Conservation (phyloP, 1,140 invertebrate species). For the Lepidurus apus region DNA sequence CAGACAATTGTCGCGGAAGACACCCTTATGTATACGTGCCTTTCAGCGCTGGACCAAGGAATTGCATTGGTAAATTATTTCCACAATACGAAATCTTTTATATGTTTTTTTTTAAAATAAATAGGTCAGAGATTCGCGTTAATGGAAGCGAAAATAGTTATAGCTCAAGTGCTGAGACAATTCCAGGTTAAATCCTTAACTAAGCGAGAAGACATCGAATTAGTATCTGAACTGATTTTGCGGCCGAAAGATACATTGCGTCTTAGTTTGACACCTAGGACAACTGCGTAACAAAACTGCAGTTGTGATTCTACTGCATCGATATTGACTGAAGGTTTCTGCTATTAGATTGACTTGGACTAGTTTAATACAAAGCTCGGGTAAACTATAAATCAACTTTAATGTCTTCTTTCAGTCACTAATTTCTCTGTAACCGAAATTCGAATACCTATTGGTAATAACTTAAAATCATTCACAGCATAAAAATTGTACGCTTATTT, state of each 20-base stretch:
- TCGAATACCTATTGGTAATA: too few species aligned
- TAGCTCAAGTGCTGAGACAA: slow-evolving; percentile 77
- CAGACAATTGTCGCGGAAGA: slow-evolving; percentile 47
- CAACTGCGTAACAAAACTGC: too few species aligned
- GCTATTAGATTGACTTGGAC: too few species aligned
- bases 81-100: background rate
- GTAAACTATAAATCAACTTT: too few species aligned
- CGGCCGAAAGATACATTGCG: slow-evolving; percentile 51
- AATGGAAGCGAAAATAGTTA: slow-evolving; percentile 74
- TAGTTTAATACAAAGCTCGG: too few species aligned
- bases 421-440: too few species aligned
- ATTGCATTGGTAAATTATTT: slow-evolving; percentile 59
- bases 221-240: slow-evolving; percentile 75
- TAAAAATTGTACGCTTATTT: too few species aligned
- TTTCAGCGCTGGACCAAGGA: slow-evolving; percentile 64
- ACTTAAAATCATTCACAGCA: too few species aligned
- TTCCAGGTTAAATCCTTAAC: slow-evolving; percentile 52
- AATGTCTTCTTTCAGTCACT: too few species aligned
- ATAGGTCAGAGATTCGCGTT: slow-evolving; percentile 79
- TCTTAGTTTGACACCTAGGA: slow-evolving; percentile 28
- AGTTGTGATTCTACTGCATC: too few species aligned
- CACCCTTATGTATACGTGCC: slow-evolving; percentile 56
- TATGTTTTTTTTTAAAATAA: slow-evolving; percentile 25
- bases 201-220: slow-evolving; percentile 61
- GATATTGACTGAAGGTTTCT: too few species aligned